Evolutionary conservation across 2,797 vertebrate genomes (phyloP).

Genomic region (Aplochiton taeniatus): DNA sequence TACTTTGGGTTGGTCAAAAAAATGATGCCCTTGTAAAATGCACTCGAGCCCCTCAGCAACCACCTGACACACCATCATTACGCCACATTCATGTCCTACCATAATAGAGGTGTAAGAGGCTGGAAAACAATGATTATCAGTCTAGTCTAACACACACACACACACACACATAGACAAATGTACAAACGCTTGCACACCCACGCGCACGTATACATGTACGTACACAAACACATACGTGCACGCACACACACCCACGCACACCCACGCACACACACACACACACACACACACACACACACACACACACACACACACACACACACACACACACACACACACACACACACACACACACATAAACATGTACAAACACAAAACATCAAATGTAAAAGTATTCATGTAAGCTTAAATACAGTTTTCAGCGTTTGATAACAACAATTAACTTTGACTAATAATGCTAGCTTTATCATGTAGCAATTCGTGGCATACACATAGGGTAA

Average conservation of each 20-base stretch:
- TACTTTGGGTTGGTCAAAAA: background rate
- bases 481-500: background rate
- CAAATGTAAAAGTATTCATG: constrained; percentile 11
- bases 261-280: constrained; percentile 19
- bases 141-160: constrained; percentile 16
- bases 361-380: constrained; percentile 1
- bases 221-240: no score
- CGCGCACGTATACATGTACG: no score
- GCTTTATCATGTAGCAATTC: no score
- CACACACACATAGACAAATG: background rate
- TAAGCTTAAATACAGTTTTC: no score
- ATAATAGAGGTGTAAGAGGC: constrained; percentile 21
- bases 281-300: constrained; percentile 25
- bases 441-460: no score
- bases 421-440: no score
- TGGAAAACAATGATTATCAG: constrained; percentile 31
- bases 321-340: constrained; percentile 26
- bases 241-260: constrained; percentile 10
- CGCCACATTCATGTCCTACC: constrained; percentile 27
- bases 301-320: constrained; percentile 34
- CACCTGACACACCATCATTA: constrained; percentile 30
- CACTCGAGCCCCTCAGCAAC: constrained; percentile 11
- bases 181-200: constrained; percentile 13
- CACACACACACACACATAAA: background rate
- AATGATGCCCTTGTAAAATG: constrained; percentile 20